Evolutionary conservation across 2,888 invertebrate species (phyloP).

Genomic region (Drosophila nr. perissopoda): DNA sequence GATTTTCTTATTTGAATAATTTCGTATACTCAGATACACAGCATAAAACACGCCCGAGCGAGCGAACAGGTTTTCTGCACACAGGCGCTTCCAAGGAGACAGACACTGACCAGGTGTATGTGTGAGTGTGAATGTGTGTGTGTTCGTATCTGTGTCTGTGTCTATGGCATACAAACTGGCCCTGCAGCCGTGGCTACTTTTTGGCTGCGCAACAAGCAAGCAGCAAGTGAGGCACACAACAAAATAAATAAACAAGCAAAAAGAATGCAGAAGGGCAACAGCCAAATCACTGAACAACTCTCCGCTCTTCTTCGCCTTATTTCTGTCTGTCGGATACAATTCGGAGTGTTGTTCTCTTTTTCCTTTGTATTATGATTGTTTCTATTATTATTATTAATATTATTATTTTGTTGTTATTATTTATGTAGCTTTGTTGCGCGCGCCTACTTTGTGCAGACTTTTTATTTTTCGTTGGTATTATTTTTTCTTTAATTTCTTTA

Average conservation of each 20-base stretch:
- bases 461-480: conserved; percentile 31
- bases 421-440: conserved; percentile 48
- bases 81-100: conserved; percentile 30
- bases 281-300: conserved; percentile 41
- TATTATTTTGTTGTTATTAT: conserved; percentile 39
- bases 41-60: conserved; percentile 58
- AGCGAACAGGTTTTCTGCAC: conserved; percentile 75
- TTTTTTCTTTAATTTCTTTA: conserved; percentile 32
- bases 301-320: not conserved
- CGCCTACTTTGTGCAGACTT: conserved; percentile 63
- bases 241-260: conserved; percentile 65
- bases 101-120: conserved; percentile 30
- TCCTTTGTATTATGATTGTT: conserved; percentile 26
- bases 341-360: conserved; percentile 28
- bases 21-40: conserved; percentile 66
- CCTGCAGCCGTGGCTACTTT: conserved; percentile 55
- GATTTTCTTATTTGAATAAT: conserved; percentile 79
- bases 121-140: conserved; percentile 11
- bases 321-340: conserved; percentile 19
- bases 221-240: conserved; percentile 72
- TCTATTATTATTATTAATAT: conserved; percentile 49
- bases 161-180: conserved; percentile 61
- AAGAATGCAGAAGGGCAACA: conserved; percentile 75
- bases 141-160: conserved; percentile 34
- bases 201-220: conserved; percentile 66